These are phyloP conservation scores for Theretra japonica DNA, from an alignment of 2,888 invertebrate genomes.

Conservation along the genomic window DNA sequence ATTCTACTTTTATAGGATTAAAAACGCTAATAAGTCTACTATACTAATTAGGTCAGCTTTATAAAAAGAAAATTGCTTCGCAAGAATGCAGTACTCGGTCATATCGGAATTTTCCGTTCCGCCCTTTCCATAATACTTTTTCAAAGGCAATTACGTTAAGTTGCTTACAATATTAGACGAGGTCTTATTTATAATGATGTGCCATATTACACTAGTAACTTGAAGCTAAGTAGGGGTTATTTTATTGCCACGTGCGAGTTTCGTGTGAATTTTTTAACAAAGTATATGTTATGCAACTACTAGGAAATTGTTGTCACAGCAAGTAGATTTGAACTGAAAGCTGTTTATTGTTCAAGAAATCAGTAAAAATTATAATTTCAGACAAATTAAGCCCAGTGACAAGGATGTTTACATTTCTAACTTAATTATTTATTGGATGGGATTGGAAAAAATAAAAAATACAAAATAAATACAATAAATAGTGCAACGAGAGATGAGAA, in stretches of 20 bases:
- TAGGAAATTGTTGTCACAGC: no score
- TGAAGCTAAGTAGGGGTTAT: not conserved
- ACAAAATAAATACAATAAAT: not conserved
- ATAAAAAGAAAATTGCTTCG: slow-evolving; percentile 33
- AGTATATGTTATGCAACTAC: no score
- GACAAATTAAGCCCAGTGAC: no score
- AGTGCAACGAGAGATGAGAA: not conserved
- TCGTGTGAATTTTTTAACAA: no score
- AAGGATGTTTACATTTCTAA: no score
- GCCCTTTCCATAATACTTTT: slow-evolving; percentile 3
- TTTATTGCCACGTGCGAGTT: not conserved
- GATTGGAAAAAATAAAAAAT: not conserved
- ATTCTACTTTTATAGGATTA: slow-evolving; percentile 15
- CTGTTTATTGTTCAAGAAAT: no score
- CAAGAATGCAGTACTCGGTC: not conserved
- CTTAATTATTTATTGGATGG: not conserved
- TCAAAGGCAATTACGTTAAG: slow-evolving; percentile 12
- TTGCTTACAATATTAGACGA: slow-evolving; percentile 1
- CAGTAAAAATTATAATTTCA: no score
- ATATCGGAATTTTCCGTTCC: slow-evolving; percentile 9
- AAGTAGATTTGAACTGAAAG: no score
- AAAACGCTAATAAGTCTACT: not conserved
- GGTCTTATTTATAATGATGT: not conserved
- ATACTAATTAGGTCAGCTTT: slow-evolving; percentile 21
- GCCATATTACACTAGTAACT: not conserved